Base-by-base conservation (phyloP, 1,140 invertebrate species). In the Lepidurus apus region DNA sequence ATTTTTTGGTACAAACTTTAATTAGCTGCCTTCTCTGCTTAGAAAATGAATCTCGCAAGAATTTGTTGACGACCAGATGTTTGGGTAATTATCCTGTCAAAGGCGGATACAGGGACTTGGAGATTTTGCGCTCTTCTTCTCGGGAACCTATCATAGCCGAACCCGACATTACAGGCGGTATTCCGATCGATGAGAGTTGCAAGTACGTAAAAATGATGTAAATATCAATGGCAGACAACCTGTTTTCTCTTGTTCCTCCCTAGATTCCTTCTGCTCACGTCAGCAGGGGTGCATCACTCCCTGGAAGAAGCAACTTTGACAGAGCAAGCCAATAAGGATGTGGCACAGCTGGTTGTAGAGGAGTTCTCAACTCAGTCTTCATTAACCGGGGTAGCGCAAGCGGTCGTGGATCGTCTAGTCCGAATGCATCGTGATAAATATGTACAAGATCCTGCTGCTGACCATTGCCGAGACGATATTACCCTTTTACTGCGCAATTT, bases 81-180 rank as follows among this genome's bases (percentile, higher is more conserved):
- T 85, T 97, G 26, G 94, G 95, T n/a, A 95, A 96, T 85, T 95
- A 95, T 83, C 86, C 93, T 79, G 90, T 96, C 0, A 96, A 97
- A 86, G 93, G 91, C 1, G 91, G 91, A 6, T 95, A 95, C 81
- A 92, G 91, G 84, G 93, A 95, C 79, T 92, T 94, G 83, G 92
- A 94, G 24, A 89, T 90, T 79, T 85, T 94, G 78, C 86, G 88
- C 43, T 82, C 85, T 73, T 93, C 94, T 0, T 84, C 83, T 6
- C 85, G 89, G 7, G 93, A 96, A 82, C 94, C 95, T 4, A 91
- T 96, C 7, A 92, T 94, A 44, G 90, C 93, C 1, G 90, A 92
- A 78, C 94, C 94, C 0, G 92, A 95, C 86, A 92, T 96, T 80
- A 89, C 90, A 82, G 92, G 91, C 8, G 92, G 92, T 1, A 92